Evolutionary conservation across 2,113 vertebrate species (phyloP).

Genomic region (Ictalurus punctatus): DNA sequence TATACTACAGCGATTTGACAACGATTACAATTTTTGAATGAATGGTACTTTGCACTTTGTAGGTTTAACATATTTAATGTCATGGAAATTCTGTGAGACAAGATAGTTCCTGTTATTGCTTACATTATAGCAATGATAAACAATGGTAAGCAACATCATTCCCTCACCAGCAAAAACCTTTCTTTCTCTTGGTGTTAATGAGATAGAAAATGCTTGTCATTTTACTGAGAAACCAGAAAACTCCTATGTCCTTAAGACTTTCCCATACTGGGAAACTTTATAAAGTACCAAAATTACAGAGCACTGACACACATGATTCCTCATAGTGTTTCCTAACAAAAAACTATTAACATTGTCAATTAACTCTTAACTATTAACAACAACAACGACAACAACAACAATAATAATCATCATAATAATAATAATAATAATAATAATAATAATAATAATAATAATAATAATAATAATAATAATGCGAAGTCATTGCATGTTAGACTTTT

Average conservation of each 20-base stretch:
- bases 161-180: too few relatives aligned
- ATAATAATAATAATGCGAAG: neutral
- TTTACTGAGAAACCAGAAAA: neutral
- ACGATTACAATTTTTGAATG: neutral
- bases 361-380: too few relatives aligned
- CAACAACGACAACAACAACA: neutral
- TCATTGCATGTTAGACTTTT: too few relatives aligned
- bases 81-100: neutral
- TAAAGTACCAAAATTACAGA: neutral
- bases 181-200: neutral
- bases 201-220: neutral
- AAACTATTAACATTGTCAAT: too few relatives aligned
- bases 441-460: slow-evolving; percentile 6
- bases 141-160: too few relatives aligned
- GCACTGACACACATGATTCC: neutral
- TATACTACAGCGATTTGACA: neutral
- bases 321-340: neutral
- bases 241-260: neutral
- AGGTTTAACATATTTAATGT: neutral
- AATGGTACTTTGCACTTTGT: neutral
- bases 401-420: neutral
- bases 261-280: neutral
- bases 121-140: too few relatives aligned
- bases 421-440: neutral
- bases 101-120: neutral